These are phyloP conservation scores for Leucophora obtusa DNA, from an alignment of 2,888 invertebrate species.

Conservation along the genomic window DNA sequence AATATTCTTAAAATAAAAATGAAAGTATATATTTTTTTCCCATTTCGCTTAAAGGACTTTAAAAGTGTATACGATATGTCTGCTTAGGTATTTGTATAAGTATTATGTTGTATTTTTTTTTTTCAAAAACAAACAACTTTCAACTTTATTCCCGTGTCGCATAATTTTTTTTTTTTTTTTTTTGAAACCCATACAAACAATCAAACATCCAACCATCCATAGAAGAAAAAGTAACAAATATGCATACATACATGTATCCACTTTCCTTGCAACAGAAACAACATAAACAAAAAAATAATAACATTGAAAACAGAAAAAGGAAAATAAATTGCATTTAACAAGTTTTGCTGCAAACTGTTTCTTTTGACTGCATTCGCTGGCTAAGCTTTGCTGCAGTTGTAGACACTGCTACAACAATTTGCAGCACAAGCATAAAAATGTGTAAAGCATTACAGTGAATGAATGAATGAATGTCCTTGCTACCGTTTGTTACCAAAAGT, in stretches of 20 bases:
- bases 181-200: constrained; percentile 29
- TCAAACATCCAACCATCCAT: constrained; percentile 46
- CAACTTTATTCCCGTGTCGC: constrained; percentile 58
- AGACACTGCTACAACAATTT: background rate
- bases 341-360: constrained; percentile 10
- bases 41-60: constrained; percentile 48
- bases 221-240: background rate
- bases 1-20: constrained; percentile 37
- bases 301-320: constrained; percentile 31
- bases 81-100: constrained; percentile 17
- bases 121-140: constrained; percentile 51
- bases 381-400: background rate
- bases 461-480: constrained; percentile 51
- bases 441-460: background rate
- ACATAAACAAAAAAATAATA: constrained; percentile 2
- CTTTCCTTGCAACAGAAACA: constrained; percentile 28
- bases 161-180: constrained; percentile 44
- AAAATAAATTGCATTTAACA: constrained; percentile 32
- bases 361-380: background rate
- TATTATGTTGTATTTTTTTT: constrained; percentile 13
- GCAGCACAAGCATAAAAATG: constrained; percentile 7
- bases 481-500: constrained; percentile 53
- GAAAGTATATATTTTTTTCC: constrained; percentile 28
- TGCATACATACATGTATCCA: background rate
- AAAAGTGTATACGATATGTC: constrained; percentile 16